Evolutionary conservation across 1,140 invertebrate genomes (phyloP), one percentile per base, ranked within the genome.

Genomic region (Pseudomyrmex cubaensis): DNA sequence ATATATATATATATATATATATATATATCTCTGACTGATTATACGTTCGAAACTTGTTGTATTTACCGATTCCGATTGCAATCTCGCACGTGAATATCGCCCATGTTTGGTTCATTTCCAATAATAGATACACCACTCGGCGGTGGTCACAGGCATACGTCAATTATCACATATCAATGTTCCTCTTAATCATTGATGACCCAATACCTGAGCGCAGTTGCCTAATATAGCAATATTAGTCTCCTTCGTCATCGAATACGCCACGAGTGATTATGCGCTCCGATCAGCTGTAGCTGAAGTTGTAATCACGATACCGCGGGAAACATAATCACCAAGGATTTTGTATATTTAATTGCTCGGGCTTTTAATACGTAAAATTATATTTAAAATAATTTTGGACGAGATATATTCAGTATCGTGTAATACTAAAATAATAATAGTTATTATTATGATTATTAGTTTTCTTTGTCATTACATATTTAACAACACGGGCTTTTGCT

Each of bases 121-220:
- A 50, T 80, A 22, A 76, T 64, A 52, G 61, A 20, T 70, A 80
- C 20, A 59, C 35, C 61, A 50, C 44, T 59, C 76, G 48, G 57
- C 76, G 35, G 57, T 70, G 57, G 20, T 56, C 17, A 59, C 5
- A 78, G 15, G 20, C 70, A 48, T 3, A 78, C 2, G 76, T 59
- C 64, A 70, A 78, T 78, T 78, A 78, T 78, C 66, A 70, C 35
- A 57, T 35, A 35, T 78, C 76, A 78, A 78, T 78, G 54, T 78
- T 48, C 15, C 44, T 66, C 76, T 78, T 78, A 78, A 78, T 78
- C 76, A 78, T 78, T 57, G 54, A 78, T 64, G 52, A 12, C 50
- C 50, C 12, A 52, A 70, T 78, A 78, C 59, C 15, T 44, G n/a
- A 59, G 54, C 35, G 35, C 66, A 78, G 17, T 70, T 78, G 76